Evolutionary conservation across 2,888 invertebrate species (phyloP), one percentile per base, ranked within the genome.

Genomic region (Drosophila differens): DNA sequence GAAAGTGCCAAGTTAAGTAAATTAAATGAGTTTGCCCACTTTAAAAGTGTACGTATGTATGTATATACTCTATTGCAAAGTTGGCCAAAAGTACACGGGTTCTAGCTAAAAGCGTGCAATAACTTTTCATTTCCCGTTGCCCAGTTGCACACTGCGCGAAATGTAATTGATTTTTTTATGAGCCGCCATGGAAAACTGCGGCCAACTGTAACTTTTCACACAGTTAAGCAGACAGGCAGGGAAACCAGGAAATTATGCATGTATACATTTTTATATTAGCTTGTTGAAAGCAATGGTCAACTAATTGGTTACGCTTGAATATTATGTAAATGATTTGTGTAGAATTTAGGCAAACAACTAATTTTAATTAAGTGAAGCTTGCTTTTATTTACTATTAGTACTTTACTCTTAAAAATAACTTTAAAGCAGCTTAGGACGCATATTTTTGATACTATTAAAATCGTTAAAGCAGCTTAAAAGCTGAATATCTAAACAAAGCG

Each of bases 41-140:
- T 79, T 82, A 69, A 68, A 69, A 82, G 28, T 39, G 37, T 28
- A 10, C 19, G 16, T 25, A 25, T 16, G 2, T 7, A 70, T 52
- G 7, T 51, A 19, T 30, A 22, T 12, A 30, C 55, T 66, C 41
- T 41, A 53, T 52, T 39, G 37, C 49, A 78, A 65, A 75, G 58
- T 68, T 89, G 67, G 55, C 69, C 44, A 37, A 54, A 59, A 63
- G 65, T 49, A 53, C 37, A 66, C 66, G 84, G 61, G 63, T 55
- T 70, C 55, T 44, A 76, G 83, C 81, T 81, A 83, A 89, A 77
- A 91, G 81, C 90, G 69, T 72, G 83, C 77, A 76, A 85, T 83
- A 88, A 90, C 76, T 87, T 90, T 79, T 91, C 85, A 91, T 86
- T 91, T 91, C 57, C 64, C 70, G 70, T 47, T 72, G 62, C 73